phyloP scores from a whole-genome alignment of 2,797 vertebrate species.

The Harpagifer antarcticus region DNA sequence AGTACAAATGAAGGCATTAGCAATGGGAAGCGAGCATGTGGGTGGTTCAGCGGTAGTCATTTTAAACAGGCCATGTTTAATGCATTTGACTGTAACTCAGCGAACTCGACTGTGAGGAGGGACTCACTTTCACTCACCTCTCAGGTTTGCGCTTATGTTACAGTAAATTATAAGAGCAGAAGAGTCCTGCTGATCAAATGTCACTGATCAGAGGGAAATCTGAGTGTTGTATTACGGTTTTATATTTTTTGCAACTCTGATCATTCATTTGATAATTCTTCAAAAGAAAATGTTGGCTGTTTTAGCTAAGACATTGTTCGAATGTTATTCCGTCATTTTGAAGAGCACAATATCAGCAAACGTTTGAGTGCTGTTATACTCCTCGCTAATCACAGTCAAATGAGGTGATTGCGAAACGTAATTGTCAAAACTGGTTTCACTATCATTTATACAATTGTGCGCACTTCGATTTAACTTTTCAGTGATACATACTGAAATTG shows the following conservation, averaged over 20 bases:
- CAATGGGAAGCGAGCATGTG: conserved; percentile 34
- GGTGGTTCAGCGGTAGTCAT: conserved; percentile 42
- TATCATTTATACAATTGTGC: no score
- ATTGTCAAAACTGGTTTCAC: no score
- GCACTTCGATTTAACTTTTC: no score
- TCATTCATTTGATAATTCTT: background rate
- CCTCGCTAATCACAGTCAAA: background rate
- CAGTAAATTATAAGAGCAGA: background rate
- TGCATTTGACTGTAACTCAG: conserved; percentile 41
- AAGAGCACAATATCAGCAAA: background rate
- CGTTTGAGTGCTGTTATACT: background rate
- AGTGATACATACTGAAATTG: background rate
- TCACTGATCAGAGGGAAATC: conserved; percentile 7
- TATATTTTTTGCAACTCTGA: background rate
- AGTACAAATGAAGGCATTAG: conserved; percentile 60
- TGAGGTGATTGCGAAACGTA: background rate
- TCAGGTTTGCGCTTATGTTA: background rate
- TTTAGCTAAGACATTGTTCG: background rate
- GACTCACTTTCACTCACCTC: conserved; percentile 18
- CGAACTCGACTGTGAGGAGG: background rate
- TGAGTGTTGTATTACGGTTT: background rate
- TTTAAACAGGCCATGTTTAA: conserved; percentile 52
- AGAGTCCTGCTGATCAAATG: background rate
- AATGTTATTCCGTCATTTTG: background rate
- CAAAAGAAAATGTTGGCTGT: background rate